Conservation (phyloP, 2,888 invertebrate species). For the Hipparchia sbordonii region DNA sequence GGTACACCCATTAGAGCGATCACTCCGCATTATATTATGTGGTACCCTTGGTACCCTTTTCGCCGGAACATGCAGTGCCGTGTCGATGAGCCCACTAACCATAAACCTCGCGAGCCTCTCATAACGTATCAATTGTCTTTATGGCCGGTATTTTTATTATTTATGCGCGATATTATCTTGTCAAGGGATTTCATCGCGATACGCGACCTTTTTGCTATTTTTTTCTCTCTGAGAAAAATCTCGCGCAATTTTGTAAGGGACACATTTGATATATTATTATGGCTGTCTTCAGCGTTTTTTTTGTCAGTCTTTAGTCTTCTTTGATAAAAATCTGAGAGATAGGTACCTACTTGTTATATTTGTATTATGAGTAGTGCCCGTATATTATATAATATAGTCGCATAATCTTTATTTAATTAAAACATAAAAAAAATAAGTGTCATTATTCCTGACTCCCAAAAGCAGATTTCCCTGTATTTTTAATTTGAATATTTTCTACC, state of each 20-base stretch:
- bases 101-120: conserved; percentile 67
- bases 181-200: conserved; percentile 43
- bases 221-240: conserved; percentile 20
- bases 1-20: conserved; percentile 75
- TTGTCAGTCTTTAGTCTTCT: too few species aligned
- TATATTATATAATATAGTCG: too few species aligned
- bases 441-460: too few species aligned
- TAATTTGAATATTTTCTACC: too few species aligned
- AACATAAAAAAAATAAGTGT: too few species aligned
- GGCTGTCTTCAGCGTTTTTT: too few species aligned
- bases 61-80: conserved; percentile 49
- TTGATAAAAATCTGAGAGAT: too few species aligned
- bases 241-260: neutral
- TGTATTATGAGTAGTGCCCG: too few species aligned
- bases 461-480: too few species aligned
- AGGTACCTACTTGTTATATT: too few species aligned
- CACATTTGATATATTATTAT: neutral
- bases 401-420: too few species aligned
- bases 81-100: conserved; percentile 64
- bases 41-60: conserved; percentile 47
- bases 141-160: conserved; percentile 70
- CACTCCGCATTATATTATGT: conserved; percentile 72
- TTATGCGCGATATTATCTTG: conserved; percentile 62
- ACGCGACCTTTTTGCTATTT: conserved; percentile 22
- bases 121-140: conserved; percentile 79